Base-by-base conservation (phyloP, 2,113 vertebrate genomes). In the Rhabdomys dilectus region DNA sequence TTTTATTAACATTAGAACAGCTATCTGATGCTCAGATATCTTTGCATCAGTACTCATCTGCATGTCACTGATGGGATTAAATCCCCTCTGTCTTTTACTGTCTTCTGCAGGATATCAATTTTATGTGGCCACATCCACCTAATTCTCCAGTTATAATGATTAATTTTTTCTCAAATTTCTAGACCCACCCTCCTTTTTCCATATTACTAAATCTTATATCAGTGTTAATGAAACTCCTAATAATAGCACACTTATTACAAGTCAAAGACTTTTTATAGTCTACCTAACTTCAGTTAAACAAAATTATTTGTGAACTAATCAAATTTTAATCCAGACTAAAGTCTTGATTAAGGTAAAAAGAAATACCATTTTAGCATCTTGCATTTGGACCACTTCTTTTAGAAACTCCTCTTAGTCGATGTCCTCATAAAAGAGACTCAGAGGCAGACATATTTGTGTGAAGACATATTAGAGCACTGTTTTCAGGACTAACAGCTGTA, bases 11-110 rank as follows among this genome's bases (percentile, higher is more conserved):
- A 62, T 45, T 42, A 75, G 78, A 88, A 42, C 17, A 66, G 34
- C 31, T 51, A 5, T 13, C 10, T 22, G 9, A 88, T 53, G 21
- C 3, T 95, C 12, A 11, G 11, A 16, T 76, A 92, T 73, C 26
- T 51, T 4, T 81, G 1, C 0, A 4, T 17, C 39, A 48, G 7
- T 3, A 45, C 2, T 60, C 6, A 0, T 15, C 72, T 22, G 3
- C 70, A 45, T 66, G 89, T 93, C 53, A 64, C 87, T 89, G 26
- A 15, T 17, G 4, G 34, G 4, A 78, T 68, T 15, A 94, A 31
- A 58, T 48, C 29, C 8, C 1, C 5, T 93, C 17, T 60, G 21
- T 29, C 11, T 89, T 48, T 87, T 58, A 58, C 15, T 17, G 34
- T 60, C 45, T 81, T 86, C 5, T 76, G 2, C 2, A 75, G 1